Percentiles rank a stretch among this genome's conserved stretches.
Evolutionary conservation across 2,888 invertebrate genomes (phyloP).

Genomic region (Anthrax anthrax): DNA sequence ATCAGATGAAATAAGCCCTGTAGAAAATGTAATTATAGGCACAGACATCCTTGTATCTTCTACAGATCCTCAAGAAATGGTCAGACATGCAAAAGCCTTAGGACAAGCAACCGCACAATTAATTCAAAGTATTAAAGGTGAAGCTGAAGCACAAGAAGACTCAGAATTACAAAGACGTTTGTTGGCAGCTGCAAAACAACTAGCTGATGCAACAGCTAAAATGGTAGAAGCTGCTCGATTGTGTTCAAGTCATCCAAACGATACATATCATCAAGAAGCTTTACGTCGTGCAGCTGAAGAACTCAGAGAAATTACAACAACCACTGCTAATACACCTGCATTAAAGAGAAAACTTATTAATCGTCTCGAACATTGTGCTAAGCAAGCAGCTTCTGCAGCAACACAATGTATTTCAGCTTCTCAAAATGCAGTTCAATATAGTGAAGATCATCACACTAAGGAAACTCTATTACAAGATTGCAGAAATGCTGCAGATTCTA

Average conservation of each 20-base stretch:
- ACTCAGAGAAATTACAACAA: conserved; percentile 76
- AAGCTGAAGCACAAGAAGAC: conserved; percentile 78
- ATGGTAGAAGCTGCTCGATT: conserved; percentile 94
- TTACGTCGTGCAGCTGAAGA: conserved; percentile 84
- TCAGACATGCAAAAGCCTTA: conserved; percentile 75
- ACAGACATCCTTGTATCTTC: conserved; percentile 78
- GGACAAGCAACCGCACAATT: conserved; percentile 90
- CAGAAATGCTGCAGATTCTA: conserved; percentile 55
- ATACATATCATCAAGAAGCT: conserved; percentile 67
- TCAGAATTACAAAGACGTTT: conserved; percentile 80
- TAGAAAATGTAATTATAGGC: conserved; percentile 79
- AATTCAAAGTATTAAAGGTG: conserved; percentile 88
- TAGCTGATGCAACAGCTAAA: conserved; percentile 91
- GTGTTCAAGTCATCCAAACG: conserved; percentile 76
- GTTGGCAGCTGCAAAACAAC: conserved; percentile 83
- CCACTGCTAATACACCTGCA: conserved; percentile 65
- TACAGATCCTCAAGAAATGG: conserved; percentile 86
- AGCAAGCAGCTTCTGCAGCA: conserved; percentile 73
- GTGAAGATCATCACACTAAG: conserved; percentile 38
- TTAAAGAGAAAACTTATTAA: conserved; percentile 58
- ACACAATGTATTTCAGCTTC: conserved; percentile 85
- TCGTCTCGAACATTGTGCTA: conserved; percentile 56
- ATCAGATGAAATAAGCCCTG: conserved; percentile 61
- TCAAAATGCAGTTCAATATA: conserved; percentile 64
- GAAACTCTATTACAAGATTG: conserved; percentile 64